Evolutionary conservation across 2,888 invertebrate species (phyloP), one percentile per base, ranked within the genome.

Genomic region (Kuschelorhynchus macadamiae): DNA sequence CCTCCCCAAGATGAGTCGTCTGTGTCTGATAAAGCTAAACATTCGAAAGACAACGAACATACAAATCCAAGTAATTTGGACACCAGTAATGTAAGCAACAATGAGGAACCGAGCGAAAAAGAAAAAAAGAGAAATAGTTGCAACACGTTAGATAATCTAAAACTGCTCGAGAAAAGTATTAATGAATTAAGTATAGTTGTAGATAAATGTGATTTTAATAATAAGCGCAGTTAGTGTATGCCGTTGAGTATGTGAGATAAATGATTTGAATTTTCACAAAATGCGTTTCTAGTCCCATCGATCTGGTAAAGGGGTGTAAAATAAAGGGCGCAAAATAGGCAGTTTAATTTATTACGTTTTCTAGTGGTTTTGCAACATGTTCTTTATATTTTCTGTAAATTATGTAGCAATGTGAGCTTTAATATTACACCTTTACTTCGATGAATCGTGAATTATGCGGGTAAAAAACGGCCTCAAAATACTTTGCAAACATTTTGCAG

Each of bases 111-210:
- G 53, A 78, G 77, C 67, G 65, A 70, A 30, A 71, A 72, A 12
- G 78, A 79, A 11, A 79, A 78, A 16, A 75, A 75, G 46, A 72
- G 71, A 18, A 75, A 73, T 62, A 60, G 70, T 12, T 72, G 71
- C 55, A 77, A 78, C 67, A 79, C 80, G 50, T 70, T 81, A 65
- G 79, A 79, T 56, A 77, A 82, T 73, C 72, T 83, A 57, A 80
- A 80, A 71, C 73, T 83, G 57, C 75, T 84, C 65, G 81, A 80
- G 65, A 78, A 80, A 67, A 80, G 82, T 62, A 80, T 84, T 67
- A 81, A 78, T 59, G 83, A 84, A 76, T 78, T 84, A 70, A 76
- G 82, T 61, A 78, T 77, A 73, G 79, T 84, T 70, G 79, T 83
- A 57, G 81, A 83, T 72, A 82, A 79, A 59, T 49, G 47, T 67